These are phyloP conservation scores for Coelinius sp. DNA, from an alignment of 2,888 invertebrate genomes.

Conservation along the genomic window DNA sequence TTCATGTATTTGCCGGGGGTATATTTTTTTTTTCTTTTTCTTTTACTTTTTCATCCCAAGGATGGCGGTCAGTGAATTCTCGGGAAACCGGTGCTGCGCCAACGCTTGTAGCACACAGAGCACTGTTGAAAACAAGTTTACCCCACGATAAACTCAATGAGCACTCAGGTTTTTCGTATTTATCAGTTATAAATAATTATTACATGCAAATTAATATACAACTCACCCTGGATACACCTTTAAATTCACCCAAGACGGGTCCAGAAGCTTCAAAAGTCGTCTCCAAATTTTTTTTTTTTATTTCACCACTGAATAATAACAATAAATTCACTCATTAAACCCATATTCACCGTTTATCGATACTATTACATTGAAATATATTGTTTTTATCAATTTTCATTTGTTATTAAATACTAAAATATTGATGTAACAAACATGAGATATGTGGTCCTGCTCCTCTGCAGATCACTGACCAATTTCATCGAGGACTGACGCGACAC, in stretches of 20 bases:
- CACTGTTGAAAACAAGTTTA: slow-evolving; percentile 29
- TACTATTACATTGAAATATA: background rate
- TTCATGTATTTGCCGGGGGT: slow-evolving; percentile 34
- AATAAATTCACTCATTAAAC: slow-evolving; percentile 34
- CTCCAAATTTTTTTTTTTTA: background rate
- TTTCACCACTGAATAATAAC: slow-evolving; percentile 42
- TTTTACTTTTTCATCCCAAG: slow-evolving; percentile 37
- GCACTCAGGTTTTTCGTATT: background rate
- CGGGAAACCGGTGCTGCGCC: slow-evolving; percentile 49
- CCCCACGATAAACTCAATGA: background rate
- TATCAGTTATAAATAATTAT: background rate
- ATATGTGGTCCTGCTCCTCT: slow-evolving; percentile 59
- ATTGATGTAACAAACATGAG: background rate
- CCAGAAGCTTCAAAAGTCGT: background rate
- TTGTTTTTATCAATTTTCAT: background rate
- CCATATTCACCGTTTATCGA: slow-evolving; percentile 7
- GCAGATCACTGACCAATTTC: slow-evolving; percentile 64
- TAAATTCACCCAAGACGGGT: background rate
- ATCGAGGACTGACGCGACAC: slow-evolving; percentile 65
- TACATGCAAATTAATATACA: background rate
- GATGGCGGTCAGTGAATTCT: slow-evolving; percentile 51
- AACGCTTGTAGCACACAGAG: background rate
- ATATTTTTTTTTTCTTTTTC: background rate
- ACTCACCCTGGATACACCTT: background rate
- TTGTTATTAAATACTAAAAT: background rate